Evolutionary conservation across 2,888 invertebrate species (phyloP).

Genomic region (Microplitis manilae): DNA sequence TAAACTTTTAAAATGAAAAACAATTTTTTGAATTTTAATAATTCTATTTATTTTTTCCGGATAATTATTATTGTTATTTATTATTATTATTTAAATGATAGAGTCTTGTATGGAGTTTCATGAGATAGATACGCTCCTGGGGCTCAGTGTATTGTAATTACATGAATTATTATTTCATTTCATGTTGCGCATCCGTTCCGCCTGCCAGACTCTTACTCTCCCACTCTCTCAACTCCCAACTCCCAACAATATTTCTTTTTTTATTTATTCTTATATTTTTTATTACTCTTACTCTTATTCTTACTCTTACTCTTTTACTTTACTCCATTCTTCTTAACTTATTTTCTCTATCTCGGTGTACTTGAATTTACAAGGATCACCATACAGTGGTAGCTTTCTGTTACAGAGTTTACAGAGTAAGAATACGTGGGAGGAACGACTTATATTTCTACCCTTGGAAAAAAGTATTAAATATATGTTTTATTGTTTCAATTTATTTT

Average conservation of each 20-base stretch:
- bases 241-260: constrained; percentile 33
- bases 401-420: constrained; percentile 22
- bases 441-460: constrained; percentile 43
- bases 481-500: constrained; percentile 21
- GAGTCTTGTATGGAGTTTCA: not conserved
- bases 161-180: constrained; percentile 68
- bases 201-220: constrained; percentile 52
- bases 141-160: constrained; percentile 65
- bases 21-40: no score
- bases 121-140: constrained; percentile 57
- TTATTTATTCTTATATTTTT: constrained; percentile 28
- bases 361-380: constrained; percentile 27
- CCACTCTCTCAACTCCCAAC: constrained; percentile 15
- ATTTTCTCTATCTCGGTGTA: not conserved
- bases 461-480: constrained; percentile 26
- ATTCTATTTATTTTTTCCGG: not conserved
- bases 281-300: not conserved
- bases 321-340: constrained; percentile 11
- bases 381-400: constrained; percentile 33
- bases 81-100: not conserved
- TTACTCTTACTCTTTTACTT: not conserved
- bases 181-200: constrained; percentile 63
- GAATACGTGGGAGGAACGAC: constrained; percentile 45
- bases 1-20: no score
- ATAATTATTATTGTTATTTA: constrained; percentile 15